A percentile compares a stretch with the other conserved stretches of the same genome.
Conservation (phyloP, 2,113 vertebrate genomes). For the Oryzias woworae region DNA sequence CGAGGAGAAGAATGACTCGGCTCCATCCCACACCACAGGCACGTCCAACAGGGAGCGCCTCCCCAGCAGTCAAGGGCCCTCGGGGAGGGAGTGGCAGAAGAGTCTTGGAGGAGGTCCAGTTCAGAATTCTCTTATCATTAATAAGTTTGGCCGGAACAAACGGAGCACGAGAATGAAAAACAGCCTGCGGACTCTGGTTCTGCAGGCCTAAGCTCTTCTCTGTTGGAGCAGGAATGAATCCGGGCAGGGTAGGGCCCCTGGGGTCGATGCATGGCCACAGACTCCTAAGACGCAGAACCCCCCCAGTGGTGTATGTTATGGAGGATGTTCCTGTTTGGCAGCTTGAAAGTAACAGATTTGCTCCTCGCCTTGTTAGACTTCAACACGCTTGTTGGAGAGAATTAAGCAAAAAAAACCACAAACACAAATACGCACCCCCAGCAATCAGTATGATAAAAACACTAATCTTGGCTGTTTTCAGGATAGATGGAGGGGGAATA, state of each 20-base stretch:
- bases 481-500: too few species aligned
- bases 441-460: too few species aligned
- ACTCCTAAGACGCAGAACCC: slow-evolving; percentile 27
- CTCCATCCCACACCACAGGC: slow-evolving; percentile 13
- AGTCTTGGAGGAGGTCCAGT: slow-evolving; percentile 15
- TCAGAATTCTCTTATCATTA: slow-evolving; percentile 3
- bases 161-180: slow-evolving; percentile 3
- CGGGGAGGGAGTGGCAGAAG: slow-evolving; percentile 46
- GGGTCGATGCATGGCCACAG: slow-evolving; percentile 43
- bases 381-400: slow-evolving; percentile 3
- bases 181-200: slow-evolving; percentile 36
- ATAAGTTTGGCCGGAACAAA: slow-evolving; percentile 12
- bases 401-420: neutral
- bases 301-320: slow-evolving; percentile 23
- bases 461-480: too few species aligned
- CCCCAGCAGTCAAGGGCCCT: slow-evolving; percentile 35
- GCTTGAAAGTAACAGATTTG: slow-evolving; percentile 7
- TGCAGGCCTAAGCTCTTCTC: slow-evolving; percentile 38
- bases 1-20: slow-evolving; percentile 16
- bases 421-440: too few species aligned
- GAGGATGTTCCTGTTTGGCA: slow-evolving; percentile 24
- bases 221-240: slow-evolving; percentile 57
- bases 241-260: slow-evolving; percentile 51
- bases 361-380: neutral
- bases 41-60: slow-evolving; percentile 58